Base-by-base conservation (phyloP, 1,140 invertebrate genomes). In the Diorhabda carinulata region DNA sequence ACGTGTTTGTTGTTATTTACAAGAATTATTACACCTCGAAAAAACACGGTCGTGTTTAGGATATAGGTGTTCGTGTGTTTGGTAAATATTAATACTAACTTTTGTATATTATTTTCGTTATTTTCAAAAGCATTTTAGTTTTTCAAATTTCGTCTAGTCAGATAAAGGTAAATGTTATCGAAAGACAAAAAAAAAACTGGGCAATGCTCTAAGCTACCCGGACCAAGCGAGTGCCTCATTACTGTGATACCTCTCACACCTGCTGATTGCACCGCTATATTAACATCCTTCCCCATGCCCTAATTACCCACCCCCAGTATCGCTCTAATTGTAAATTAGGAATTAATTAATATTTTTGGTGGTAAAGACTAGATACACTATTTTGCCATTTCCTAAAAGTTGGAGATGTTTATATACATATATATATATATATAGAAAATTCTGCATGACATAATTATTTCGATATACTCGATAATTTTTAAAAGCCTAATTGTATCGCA, bases 191-290 rank as follows among this genome's bases (percentile, higher is more conserved):
- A 52, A 52, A n/a, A 52, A 69, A 64, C 64, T 70, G 63, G 62
- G 62, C 70, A 60, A 66, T 66, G 68, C 71, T 72, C 66, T 71
- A 68, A 76, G 74, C 72, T 70, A 72, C 66, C 72, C 68, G 76
- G 74, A 74, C 74, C 75, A 76, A 78, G 79, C 78, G 78, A 81
- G 78, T 79, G 79, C 78, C 78, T 80, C 75, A 72, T 76, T 72
- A 78, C 78, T 81, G 79, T 81, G 79, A 81, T 81, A 81, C 72
- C 77, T 67, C 75, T 79, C 76, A 78, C 77, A 77, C 70, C 72
- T 72, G 75, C 77, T 68, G 68, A 69, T 72, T 77, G 76, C 78
- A 77, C 72, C 73, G 73, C 76, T 71, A 44, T 66, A 72, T 66
- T 73, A 74, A 73, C 69, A 69, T 69, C 73, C 72, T 66, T 67